A percentile compares a stretch with the other conserved stretches of the same genome.
phyloP scores from a whole-genome alignment of 1,140 invertebrate species.

The Caenorhabditis brenneri region DNA sequence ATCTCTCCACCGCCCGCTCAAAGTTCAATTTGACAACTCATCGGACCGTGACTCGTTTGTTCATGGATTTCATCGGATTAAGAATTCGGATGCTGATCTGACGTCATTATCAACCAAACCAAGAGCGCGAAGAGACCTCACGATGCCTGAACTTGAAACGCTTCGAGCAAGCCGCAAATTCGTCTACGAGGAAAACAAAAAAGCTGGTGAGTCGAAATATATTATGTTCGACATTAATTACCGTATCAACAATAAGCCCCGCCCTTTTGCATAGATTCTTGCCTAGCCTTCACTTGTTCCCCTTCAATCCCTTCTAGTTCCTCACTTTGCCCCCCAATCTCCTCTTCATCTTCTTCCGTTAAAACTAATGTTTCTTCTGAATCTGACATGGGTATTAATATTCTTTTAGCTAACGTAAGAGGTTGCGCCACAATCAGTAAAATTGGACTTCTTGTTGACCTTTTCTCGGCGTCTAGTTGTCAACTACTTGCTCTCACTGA shows the following conservation, averaged over 20 bases:
- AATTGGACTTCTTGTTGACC: too few species aligned
- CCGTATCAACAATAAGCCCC: not conserved
- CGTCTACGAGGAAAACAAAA: not conserved
- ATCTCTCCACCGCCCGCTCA: not conserved
- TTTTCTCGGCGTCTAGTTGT: too few species aligned
- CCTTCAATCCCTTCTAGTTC: too few species aligned
- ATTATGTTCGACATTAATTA: not conserved
- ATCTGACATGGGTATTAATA: too few species aligned
- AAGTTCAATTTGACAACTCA: not conserved
- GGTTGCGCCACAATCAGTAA: too few species aligned
- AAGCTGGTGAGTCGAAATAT: not conserved
- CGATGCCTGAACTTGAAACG: not conserved
- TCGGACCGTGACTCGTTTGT: not conserved
- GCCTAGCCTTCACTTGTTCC: too few species aligned
- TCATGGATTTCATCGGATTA: not conserved
- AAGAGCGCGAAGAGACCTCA: not conserved
- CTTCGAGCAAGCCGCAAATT: not conserved
- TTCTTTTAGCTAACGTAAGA: too few species aligned
- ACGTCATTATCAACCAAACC: not conserved
- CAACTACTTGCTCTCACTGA: too few species aligned
- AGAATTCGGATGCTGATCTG: not conserved
- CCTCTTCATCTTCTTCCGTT: too few species aligned
- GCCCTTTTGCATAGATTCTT: too few species aligned
- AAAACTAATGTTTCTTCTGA: too few species aligned
- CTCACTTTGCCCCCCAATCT: too few species aligned